Percentiles rank a stretch among this genome's conserved stretches.
phyloP scores from a whole-genome alignment of 1,140 invertebrate species.

The Proctacanthus coquilletti region DNA sequence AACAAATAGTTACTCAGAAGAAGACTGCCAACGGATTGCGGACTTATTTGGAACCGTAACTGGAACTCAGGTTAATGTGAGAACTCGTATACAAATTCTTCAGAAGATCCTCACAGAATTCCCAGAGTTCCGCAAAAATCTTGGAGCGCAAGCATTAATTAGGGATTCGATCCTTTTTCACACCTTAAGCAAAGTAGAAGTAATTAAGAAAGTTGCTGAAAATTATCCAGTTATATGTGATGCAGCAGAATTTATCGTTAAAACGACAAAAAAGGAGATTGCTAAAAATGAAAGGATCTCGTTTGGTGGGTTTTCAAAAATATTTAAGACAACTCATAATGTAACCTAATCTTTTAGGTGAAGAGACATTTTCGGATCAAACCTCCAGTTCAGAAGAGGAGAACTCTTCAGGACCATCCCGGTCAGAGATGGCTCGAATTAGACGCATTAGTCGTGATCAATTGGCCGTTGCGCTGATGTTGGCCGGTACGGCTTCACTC shows the following conservation, averaged over 20 bases:
- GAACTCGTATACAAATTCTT: constrained; percentile 21
- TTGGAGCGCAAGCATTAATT: constrained; percentile 24
- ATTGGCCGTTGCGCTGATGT: constrained; percentile 19
- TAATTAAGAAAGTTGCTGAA: constrained; percentile 20
- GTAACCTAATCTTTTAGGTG: background rate
- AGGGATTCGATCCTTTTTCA: constrained; percentile 26
- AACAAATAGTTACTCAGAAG: background rate
- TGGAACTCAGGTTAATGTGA: constrained; percentile 21
- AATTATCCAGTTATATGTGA: constrained; percentile 26
- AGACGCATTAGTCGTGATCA: constrained; percentile 26
- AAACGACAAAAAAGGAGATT: constrained; percentile 24
- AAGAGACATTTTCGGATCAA: constrained; percentile 12
- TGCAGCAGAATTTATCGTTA: constrained; percentile 23
- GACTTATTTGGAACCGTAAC: background rate
- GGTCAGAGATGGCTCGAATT: constrained; percentile 17
- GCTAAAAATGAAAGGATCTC: constrained; percentile 13
- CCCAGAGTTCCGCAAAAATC: constrained; percentile 26
- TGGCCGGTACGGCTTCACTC: constrained; percentile 17
- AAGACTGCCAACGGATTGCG: background rate
- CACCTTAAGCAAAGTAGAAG: constrained; percentile 20
- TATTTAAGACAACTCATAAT: no score
- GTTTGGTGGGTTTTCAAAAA: no score
- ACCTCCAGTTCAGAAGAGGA: constrained; percentile 27
- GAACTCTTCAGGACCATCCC: constrained; percentile 24
- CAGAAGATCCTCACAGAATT: constrained; percentile 25